These are phyloP conservation scores for Taeniopygia guttata DNA, from an alignment of 2,797 vertebrate species.

Conservation along the genomic window DNA sequence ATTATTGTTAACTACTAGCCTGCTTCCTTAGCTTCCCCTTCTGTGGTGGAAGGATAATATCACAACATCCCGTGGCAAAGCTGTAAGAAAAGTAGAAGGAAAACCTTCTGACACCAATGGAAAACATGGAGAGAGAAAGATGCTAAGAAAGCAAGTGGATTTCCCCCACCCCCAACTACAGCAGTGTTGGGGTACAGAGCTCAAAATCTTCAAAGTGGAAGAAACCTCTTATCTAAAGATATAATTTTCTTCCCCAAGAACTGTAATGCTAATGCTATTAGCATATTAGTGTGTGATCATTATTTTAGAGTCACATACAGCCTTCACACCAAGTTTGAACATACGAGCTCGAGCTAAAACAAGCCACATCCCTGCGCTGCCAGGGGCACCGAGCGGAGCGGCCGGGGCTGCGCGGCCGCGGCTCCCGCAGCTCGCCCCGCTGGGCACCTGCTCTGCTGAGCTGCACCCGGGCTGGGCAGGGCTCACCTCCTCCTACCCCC, in stretches of 20 bases:
- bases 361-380: rapidly evolving
- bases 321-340: not conserved
- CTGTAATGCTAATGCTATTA: conserved; percentile 15
- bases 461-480: not conserved
- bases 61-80: not conserved
- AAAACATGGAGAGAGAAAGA: not conserved
- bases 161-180: rapidly evolving
- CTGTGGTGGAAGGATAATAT: not conserved
- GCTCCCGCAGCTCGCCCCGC: no score
- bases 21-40: not conserved
- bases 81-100: not conserved
- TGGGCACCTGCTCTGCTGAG: not conserved
- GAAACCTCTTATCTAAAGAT: not conserved
- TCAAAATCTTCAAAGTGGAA: not conserved
- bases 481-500: not conserved
- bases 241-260: not conserved
- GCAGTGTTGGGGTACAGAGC: not conserved
- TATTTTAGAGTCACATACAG: not conserved
- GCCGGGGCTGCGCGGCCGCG: not conserved
- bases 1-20: not conserved
- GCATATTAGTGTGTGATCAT: not conserved
- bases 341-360: not conserved
- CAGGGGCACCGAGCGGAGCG: not conserved
- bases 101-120: not conserved
- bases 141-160: rapidly evolving